phyloP scores from a whole-genome alignment of 2,797 vertebrate genomes.

The Notoglanidium macrostoma region DNA sequence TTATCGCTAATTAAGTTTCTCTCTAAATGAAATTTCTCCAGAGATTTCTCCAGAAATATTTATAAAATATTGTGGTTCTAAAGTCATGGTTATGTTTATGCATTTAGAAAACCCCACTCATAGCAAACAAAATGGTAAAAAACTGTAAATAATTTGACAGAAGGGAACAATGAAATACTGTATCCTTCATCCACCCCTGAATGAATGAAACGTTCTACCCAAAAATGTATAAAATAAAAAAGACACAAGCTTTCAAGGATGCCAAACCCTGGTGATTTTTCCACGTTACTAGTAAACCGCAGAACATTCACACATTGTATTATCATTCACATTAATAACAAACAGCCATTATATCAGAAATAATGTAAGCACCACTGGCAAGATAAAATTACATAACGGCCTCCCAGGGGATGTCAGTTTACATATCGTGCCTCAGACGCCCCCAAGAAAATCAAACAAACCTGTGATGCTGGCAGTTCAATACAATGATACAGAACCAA shows the following conservation, averaged over 20 bases:
- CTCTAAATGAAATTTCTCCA: background rate
- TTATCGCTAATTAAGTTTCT: background rate
- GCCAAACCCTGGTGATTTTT: background rate
- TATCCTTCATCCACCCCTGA: background rate
- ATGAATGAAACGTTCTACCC: background rate
- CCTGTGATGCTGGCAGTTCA: background rate
- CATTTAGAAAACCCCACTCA: background rate
- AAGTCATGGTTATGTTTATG: background rate
- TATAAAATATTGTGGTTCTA: constrained; percentile 6
- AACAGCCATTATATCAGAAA: constrained; percentile 36
- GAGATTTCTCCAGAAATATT: background rate
- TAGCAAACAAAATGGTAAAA: background rate
- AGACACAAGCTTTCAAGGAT: background rate
- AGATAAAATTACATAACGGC: constrained; percentile 30
- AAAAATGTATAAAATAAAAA: background rate
- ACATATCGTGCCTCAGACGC: constrained; percentile 26
- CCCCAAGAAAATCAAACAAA: constrained; percentile 35
- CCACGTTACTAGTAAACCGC: background rate
- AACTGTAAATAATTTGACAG: background rate
- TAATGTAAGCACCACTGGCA: constrained; percentile 32
- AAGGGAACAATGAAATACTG: background rate
- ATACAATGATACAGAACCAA: background rate
- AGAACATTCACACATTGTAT: background rate
- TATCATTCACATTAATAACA: constrained; percentile 11
- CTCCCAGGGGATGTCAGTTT: constrained; percentile 19